Percentiles rank a stretch among this genome's conserved stretches.
phyloP scores from a whole-genome alignment of 2,113 vertebrate species.

The Nymphicus hollandicus region DNA sequence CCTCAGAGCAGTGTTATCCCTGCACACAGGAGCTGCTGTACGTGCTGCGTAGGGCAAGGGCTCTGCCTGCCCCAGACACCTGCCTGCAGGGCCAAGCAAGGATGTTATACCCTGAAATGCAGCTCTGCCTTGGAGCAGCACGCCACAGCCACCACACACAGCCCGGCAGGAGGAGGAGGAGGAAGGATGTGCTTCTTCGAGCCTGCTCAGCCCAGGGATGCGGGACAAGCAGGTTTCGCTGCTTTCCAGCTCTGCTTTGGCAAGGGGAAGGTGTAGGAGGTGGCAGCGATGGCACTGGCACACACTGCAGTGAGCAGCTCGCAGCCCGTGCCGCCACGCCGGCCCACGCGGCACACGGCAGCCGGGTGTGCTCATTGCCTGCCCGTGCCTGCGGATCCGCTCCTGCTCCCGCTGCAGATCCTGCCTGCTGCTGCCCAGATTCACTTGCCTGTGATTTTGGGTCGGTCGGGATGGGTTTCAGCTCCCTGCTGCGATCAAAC shows the following conservation, averaged over 20 bases:
- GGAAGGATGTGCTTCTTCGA: background rate
- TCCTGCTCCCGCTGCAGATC: fast-evolving
- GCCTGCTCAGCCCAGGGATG: background rate
- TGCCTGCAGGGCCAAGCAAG: background rate
- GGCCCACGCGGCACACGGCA: background rate
- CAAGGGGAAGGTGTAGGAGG: background rate
- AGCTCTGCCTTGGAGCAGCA: background rate
- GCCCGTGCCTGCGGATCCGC: fast-evolving
- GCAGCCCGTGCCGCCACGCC: background rate
- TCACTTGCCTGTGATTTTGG: fast-evolving
- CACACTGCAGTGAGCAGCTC: background rate
- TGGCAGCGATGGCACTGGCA: background rate
- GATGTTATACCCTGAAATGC: fast-evolving
- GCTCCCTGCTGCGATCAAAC: background rate
- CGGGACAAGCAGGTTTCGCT: background rate
- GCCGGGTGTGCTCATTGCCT: background rate
- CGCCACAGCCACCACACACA: fast-evolving
- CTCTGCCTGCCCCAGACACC: background rate
- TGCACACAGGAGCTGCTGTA: fast-evolving
- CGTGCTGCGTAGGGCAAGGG: background rate
- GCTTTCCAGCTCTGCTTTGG: background rate
- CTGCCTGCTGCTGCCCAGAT: background rate
- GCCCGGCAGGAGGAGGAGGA: background rate
- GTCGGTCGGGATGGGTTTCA: background rate
- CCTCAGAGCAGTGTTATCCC: background rate